Conservation (phyloP, 2,113 vertebrate genomes). For the Indicator maculatus region DNA sequence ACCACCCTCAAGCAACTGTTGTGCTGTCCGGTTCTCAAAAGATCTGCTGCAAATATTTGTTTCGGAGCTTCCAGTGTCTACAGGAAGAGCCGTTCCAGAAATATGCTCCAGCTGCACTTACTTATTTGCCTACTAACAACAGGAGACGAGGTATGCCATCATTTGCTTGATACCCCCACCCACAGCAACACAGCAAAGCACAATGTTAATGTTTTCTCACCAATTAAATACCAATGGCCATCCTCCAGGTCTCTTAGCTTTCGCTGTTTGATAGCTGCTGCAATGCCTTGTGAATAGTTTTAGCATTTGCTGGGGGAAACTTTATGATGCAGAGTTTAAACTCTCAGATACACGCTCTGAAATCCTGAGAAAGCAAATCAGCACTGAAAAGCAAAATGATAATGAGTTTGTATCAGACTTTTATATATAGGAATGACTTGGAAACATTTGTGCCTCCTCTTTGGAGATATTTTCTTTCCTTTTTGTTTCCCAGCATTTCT, state of each 20-base stretch:
- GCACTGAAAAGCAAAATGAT: background rate
- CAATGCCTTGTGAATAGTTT: background rate
- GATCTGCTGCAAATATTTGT: background rate
- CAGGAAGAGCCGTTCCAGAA: background rate
- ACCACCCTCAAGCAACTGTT: background rate
- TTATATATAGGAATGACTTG: background rate
- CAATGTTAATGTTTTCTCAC: background rate
- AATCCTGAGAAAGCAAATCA: slow-evolving; percentile 2
- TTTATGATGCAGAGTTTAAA: background rate
- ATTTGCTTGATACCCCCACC: background rate
- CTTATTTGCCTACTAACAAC: background rate
- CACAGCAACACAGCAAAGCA: background rate
- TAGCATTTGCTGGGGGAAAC: slow-evolving; percentile 12
- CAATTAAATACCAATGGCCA: background rate
- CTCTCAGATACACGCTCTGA: background rate
- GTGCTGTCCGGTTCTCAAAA: background rate
- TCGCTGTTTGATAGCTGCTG: background rate
- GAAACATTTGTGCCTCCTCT: slow-evolving; percentile 18
- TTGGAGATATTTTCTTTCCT: background rate
- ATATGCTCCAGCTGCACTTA: background rate
- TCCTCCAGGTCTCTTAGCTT: background rate
- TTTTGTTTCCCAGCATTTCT: slow-evolving; percentile 18
- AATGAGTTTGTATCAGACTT: background rate
- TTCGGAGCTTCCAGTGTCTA: background rate
- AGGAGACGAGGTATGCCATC: background rate